These are phyloP conservation scores for Rhinoderma darwinii DNA, from an alignment of 2,113 vertebrate genomes.

Conservation along the genomic window DNA sequence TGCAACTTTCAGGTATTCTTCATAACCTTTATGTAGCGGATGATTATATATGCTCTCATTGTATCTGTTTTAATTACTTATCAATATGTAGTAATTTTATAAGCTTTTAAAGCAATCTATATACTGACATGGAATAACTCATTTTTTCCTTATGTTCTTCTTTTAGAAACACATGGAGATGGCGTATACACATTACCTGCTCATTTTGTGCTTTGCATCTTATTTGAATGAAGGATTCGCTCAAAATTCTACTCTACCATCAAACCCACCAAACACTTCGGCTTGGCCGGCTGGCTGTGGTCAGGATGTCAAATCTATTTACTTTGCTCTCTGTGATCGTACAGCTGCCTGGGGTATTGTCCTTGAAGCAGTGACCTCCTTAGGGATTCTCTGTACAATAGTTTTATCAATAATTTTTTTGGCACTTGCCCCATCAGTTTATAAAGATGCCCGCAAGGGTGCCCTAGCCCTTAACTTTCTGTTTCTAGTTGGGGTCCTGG, in stretches of 20 bases:
- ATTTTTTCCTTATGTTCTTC: background rate
- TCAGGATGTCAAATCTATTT: constrained; percentile 28
- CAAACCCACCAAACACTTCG: constrained; percentile 1
- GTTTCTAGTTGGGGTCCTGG: constrained; percentile 38
- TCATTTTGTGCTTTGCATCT: background rate
- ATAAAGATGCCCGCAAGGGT: constrained; percentile 46
- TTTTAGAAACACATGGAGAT: constrained; percentile 1
- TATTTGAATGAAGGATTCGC: background rate
- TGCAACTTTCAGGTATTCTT: background rate
- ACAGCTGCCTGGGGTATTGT: constrained; percentile 51
- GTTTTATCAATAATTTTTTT: constrained; percentile 19
- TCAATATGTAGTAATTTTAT: background rate
- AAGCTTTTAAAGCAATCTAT: background rate
- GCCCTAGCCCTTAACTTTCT: constrained; percentile 39
- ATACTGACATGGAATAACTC: background rate
- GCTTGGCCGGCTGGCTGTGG: constrained; percentile 35
- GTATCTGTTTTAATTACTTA: background rate
- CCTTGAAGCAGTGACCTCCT: constrained; percentile 35
- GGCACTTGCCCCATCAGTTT: constrained; percentile 40
- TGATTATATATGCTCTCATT: background rate
- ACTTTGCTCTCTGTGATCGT: constrained; percentile 46
- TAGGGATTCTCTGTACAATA: constrained; percentile 42
- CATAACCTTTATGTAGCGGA: background rate
- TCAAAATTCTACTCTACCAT: constrained; percentile 22
- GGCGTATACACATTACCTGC: background rate